Percentiles rank a stretch among this genome's conserved stretches.
Conservation (phyloP, 2,113 vertebrate species). For the Oxygymnocypris stewartii region DNA sequence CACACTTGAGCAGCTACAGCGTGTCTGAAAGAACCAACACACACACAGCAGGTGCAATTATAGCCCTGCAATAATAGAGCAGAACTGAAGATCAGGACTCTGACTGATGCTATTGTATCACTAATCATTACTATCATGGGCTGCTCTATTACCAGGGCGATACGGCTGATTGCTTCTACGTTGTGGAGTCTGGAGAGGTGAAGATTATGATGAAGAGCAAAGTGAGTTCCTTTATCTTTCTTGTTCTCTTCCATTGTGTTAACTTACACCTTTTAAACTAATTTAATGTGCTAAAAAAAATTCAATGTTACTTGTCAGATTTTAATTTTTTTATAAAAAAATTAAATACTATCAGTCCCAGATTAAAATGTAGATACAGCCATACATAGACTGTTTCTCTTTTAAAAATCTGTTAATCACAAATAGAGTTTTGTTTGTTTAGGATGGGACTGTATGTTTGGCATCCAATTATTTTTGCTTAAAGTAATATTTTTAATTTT, state of each 20-base stretch:
- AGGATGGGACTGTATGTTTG: neutral
- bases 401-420: neutral
- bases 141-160: conserved; percentile 81
- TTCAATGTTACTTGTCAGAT: neutral
- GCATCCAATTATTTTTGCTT: neutral
- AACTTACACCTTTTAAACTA: neutral
- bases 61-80: conserved; percentile 22
- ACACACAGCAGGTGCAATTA: neutral
- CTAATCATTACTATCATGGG: conserved; percentile 18
- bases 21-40: conserved; percentile 9
- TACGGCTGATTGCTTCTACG: conserved; percentile 92
- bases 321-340: neutral
- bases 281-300: neutral
- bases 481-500: neutral
- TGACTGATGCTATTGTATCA: conserved; percentile 30
- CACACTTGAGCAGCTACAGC: neutral
- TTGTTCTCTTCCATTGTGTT: neutral
- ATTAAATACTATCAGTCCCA: neutral
- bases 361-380: neutral
- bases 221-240: conserved; percentile 66
- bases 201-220: conserved; percentile 91
- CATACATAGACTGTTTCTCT: neutral
- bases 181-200: conserved; percentile 93
- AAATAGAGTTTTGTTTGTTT: neutral
- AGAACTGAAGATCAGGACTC: neutral